These are phyloP conservation scores for Nemotelus pantherinus DNA, from an alignment of 2,888 invertebrate genomes.

Conservation along the genomic window DNA sequence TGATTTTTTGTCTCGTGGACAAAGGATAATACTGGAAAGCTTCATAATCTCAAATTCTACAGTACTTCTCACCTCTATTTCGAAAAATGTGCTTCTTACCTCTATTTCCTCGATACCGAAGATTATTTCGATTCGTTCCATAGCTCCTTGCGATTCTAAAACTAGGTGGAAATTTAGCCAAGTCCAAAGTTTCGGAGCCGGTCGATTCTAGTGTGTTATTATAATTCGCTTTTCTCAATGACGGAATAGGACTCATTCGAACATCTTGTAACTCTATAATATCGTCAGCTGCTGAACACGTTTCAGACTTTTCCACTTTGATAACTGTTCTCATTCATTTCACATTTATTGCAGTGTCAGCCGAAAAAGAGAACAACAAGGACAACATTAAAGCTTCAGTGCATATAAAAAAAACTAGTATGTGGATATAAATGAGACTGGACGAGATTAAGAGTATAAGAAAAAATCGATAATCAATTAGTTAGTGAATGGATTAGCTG, in stretches of 20 bases:
- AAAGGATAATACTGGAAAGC: too few species aligned
- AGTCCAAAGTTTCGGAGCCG: slow-evolving; percentile 69
- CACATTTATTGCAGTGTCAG: slow-evolving; percentile 51
- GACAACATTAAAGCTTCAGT: not conserved
- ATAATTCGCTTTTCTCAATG: slow-evolving; percentile 75
- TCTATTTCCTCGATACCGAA: slow-evolving; percentile 68
- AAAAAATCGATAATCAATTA: slow-evolving; percentile 35
- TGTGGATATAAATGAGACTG: not conserved
- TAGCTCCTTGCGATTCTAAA: slow-evolving; percentile 77
- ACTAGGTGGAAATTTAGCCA: slow-evolving; percentile 77
- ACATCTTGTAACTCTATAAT: slow-evolving; percentile 92
- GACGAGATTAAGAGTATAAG: not conserved
- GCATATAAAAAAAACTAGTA: not conserved
- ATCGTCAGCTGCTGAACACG: slow-evolving; percentile 70
- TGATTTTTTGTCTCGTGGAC: too few species aligned
- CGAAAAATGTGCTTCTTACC: slow-evolving; percentile 58
- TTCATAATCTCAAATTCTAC: too few species aligned
- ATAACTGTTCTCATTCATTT: not conserved
- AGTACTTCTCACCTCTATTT: too few species aligned
- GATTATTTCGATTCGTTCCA: slow-evolving; percentile 68
- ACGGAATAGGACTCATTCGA: slow-evolving; percentile 85
- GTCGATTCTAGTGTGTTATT: slow-evolving; percentile 70
- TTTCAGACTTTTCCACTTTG: slow-evolving; percentile 61
- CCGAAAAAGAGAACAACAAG: slow-evolving; percentile 46
- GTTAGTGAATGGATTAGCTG: not conserved